A percentile compares a stretch with the other conserved stretches of the same genome.
Evolutionary conservation across 2,888 invertebrate genomes (phyloP).

Genomic region (Helleia helle): DNA sequence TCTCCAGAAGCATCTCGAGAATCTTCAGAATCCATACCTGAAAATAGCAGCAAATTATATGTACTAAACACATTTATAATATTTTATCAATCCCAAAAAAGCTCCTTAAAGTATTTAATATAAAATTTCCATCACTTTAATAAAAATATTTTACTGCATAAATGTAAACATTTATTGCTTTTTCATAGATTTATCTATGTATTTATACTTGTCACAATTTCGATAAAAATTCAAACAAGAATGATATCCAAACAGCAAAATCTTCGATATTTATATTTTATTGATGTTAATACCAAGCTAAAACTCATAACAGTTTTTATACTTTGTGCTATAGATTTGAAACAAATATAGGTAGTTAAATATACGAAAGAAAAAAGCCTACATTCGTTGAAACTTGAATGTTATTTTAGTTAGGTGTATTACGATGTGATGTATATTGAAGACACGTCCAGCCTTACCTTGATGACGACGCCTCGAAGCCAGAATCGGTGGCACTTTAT

Average conservation of each 20-base stretch:
- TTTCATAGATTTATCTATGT: too few species aligned
- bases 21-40: slow-evolving; percentile 77
- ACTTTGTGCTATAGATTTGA: slow-evolving; percentile 6
- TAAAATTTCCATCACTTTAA: neutral
- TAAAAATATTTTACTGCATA: too few species aligned
- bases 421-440: slow-evolving; percentile 68
- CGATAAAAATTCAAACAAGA: neutral
- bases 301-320: slow-evolving; percentile 3
- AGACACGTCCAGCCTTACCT: slow-evolving; percentile 75
- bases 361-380: slow-evolving; percentile 13
- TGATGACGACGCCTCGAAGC: slow-evolving; percentile 66
- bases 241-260: neutral
- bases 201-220: neutral
- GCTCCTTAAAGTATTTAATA: neutral
- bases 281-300: neutral
- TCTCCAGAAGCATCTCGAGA: slow-evolving; percentile 66
- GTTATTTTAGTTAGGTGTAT: slow-evolving; percentile 32
- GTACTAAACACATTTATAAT: slow-evolving; percentile 22
- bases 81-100: slow-evolving; percentile 26
- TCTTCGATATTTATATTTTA: neutral
- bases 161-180: too few species aligned
- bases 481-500: slow-evolving; percentile 70
- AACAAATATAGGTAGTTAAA: slow-evolving; percentile 8
- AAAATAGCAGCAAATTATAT: slow-evolving; percentile 31
- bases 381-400: slow-evolving; percentile 12